Conservation (phyloP, 2,888 invertebrate genomes). For the Entomobrya multifasciata region DNA sequence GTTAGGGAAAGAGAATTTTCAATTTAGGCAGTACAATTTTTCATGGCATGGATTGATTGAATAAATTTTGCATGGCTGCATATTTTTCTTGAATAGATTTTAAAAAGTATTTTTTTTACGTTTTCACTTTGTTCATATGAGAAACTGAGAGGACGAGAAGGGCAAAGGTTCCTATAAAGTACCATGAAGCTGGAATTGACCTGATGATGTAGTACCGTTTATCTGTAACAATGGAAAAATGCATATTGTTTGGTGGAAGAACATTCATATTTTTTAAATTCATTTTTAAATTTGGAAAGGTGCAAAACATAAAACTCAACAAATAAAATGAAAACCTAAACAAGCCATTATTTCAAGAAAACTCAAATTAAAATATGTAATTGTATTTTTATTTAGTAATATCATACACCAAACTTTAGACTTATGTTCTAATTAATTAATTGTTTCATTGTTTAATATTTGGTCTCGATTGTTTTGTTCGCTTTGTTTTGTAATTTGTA, state of each 20-base stretch:
- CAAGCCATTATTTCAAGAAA: no score
- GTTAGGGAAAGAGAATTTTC: background rate
- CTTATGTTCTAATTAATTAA: no score
- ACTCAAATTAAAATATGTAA: no score
- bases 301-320: background rate
- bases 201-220: slow-evolving; percentile 89
- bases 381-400: no score
- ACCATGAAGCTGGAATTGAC: slow-evolving; percentile 90
- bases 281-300: background rate
- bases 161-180: slow-evolving; percentile 87
- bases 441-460: no score
- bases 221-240: slow-evolving; percentile 82
- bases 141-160: slow-evolving; percentile 80
- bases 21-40: background rate
- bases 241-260: background rate
- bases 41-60: no score
- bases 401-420: no score
- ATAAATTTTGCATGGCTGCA: no score
- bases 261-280: background rate
- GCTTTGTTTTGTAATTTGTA: no score
- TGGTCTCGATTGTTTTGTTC: no score
- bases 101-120: background rate
- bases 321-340: background rate
- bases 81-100: background rate
- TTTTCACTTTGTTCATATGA: slow-evolving; percentile 69